Evolutionary conservation across 2,888 invertebrate genomes (phyloP).

Genomic region (Sericinus montela): DNA sequence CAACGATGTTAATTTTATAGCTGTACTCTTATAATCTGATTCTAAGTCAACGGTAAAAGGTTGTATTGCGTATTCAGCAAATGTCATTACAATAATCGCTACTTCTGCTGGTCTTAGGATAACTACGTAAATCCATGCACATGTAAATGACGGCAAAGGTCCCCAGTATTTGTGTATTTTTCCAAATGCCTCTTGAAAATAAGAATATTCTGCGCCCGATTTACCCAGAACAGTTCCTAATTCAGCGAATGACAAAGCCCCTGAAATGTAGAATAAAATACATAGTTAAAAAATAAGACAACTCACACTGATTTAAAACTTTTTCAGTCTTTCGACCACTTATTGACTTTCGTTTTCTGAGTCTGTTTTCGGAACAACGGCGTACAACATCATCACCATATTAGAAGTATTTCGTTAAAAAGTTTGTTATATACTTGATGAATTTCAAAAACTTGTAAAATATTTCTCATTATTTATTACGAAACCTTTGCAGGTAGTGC

Average conservation of each 20-base stretch:
- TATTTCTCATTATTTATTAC: too few species aligned
- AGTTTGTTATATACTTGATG: too few species aligned
- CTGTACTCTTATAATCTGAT: constrained; percentile 56
- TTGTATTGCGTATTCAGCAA: constrained; percentile 86
- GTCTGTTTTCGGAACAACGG: too few species aligned
- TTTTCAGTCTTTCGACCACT: too few species aligned
- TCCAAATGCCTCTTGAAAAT: constrained; percentile 86
- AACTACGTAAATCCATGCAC: constrained; percentile 87
- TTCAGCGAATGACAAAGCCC: constrained; percentile 89
- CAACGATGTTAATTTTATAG: constrained; percentile 82
- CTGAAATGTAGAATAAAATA: constrained; percentile 54
- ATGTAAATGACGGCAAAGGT: constrained; percentile 85
- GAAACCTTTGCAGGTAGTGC: too few species aligned
- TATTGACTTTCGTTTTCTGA: too few species aligned
- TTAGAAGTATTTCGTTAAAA: too few species aligned
- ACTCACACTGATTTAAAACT: too few species aligned
- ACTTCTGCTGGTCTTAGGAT: constrained; percentile 88
- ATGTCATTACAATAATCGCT: constrained; percentile 87
- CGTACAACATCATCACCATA: too few species aligned
- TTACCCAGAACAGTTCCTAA: constrained; percentile 87
- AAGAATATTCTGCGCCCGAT: constrained; percentile 91
- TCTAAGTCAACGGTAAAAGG: constrained; percentile 76
- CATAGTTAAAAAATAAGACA: too few species aligned
- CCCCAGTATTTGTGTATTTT: constrained; percentile 85
- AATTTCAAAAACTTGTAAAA: too few species aligned